Evolutionary conservation across 2,888 invertebrate genomes (phyloP).

Genomic region (Campoletis raptor): DNA sequence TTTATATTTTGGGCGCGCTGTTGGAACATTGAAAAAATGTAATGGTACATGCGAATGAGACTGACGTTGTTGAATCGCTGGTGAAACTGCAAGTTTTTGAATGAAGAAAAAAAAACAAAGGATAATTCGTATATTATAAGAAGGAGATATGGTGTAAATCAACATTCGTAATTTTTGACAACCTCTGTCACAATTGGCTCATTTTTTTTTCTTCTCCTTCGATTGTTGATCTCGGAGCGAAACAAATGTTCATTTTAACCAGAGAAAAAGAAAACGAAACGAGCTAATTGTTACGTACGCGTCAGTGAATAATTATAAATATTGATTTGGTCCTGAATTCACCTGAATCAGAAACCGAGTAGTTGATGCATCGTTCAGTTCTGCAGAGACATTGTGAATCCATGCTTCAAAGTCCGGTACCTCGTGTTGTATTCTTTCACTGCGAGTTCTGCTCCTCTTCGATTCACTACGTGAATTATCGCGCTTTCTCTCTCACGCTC

Average conservation of each 20-base stretch:
- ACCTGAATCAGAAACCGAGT: conserved; percentile 84
- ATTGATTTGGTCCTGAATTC: conserved; percentile 84
- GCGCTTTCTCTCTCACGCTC: conserved; percentile 60
- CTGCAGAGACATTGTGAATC: conserved; percentile 74
- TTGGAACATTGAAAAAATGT: conserved; percentile 16
- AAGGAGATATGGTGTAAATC: conserved; percentile 73
- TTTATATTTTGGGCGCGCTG: conserved; percentile 49
- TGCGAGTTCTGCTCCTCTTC: conserved; percentile 75
- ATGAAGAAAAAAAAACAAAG: conserved; percentile 31
- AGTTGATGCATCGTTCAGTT: conserved; percentile 78
- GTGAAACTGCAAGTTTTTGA: conserved; percentile 55
- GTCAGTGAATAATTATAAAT: conserved; percentile 77
- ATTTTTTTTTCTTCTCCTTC: conserved; percentile 27
- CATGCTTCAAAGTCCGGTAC: conserved; percentile 74
- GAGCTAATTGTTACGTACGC: conserved; percentile 38
- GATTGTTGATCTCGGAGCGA: background rate
- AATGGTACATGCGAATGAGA: conserved; percentile 57
- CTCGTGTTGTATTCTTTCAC: conserved; percentile 67
- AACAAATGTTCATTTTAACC: conserved; percentile 1
- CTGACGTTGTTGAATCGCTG: conserved; percentile 40
- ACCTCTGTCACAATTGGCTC: conserved; percentile 4
- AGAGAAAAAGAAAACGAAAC: conserved; percentile 32
- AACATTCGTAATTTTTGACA: conserved; percentile 80
- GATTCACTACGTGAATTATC: conserved; percentile 77
- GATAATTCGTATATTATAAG: conserved; percentile 33